Percentiles rank a stretch among this genome's conserved stretches.
Evolutionary conservation across 2,797 vertebrate genomes (phyloP).

Genomic region (Esox masquinongy): DNA sequence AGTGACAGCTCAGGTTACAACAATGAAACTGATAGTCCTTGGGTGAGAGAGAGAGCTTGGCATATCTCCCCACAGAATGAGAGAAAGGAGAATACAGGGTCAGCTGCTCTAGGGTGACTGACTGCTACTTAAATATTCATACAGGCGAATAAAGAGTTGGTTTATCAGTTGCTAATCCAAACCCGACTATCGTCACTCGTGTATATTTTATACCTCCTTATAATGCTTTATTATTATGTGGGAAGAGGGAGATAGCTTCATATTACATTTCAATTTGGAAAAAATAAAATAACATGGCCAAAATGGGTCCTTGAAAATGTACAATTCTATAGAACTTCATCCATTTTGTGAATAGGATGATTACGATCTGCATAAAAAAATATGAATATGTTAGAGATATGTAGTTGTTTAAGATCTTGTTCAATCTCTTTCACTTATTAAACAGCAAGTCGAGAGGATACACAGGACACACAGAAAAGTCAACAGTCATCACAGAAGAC

Average conservation of each 20-base stretch:
- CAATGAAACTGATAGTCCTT: constrained; percentile 61
- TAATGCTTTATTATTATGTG: neutral
- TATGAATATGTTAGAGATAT: no score
- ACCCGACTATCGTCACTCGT: constrained; percentile 20
- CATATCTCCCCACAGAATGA: constrained; percentile 30
- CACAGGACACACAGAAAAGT: neutral
- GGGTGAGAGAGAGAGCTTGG: constrained; percentile 45
- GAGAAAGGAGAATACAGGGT: constrained; percentile 46
- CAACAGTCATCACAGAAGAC: neutral
- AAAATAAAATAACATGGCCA: neutral
- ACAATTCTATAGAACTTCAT: no score
- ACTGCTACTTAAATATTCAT: constrained; percentile 67
- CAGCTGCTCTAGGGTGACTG: constrained; percentile 52
- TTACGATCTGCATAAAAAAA: no score
- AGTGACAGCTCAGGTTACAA: constrained; percentile 60
- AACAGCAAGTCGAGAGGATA: neutral
- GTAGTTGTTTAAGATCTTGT: no score
- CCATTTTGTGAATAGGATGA: no score
- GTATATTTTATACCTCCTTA: constrained; percentile 29
- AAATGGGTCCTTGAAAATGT: no score
- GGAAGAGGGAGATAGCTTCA: neutral
- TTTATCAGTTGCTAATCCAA: constrained; percentile 45
- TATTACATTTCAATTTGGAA: neutral
- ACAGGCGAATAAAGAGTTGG: constrained; percentile 46
- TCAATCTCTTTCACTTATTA: neutral